Evolutionary conservation across 2,888 invertebrate species (phyloP).

Genomic region (Azorinus chamasolen): DNA sequence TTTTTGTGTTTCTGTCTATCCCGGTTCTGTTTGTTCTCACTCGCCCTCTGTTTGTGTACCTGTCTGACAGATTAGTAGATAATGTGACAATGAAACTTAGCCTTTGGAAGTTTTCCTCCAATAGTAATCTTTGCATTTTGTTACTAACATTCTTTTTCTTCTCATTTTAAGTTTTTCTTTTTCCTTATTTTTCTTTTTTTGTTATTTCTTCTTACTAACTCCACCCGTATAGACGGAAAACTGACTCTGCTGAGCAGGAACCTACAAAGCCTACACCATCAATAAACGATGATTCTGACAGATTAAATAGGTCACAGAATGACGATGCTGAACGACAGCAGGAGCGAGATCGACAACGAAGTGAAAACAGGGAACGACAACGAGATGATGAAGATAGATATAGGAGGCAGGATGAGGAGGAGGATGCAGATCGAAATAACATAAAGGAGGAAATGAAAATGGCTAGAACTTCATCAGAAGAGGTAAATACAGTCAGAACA

Average conservation of each 20-base stretch:
- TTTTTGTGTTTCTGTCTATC: too few relatives aligned
- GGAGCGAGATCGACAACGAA: slow-evolving; percentile 15
- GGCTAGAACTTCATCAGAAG: slow-evolving; percentile 66
- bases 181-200: neutral
- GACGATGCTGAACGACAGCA: slow-evolving; percentile 33
- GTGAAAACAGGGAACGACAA: slow-evolving; percentile 47
- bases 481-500: slow-evolving; percentile 65
- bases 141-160: too few relatives aligned
- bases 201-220: neutral
- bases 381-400: slow-evolving; percentile 57
- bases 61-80: too few relatives aligned
- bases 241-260: slow-evolving; percentile 22
- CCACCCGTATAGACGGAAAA: slow-evolving; percentile 29
- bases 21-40: too few relatives aligned
- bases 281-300: slow-evolving; percentile 13
- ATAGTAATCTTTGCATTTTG: too few relatives aligned
- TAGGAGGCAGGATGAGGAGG: slow-evolving; percentile 55
- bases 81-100: too few relatives aligned
- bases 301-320: slow-evolving; percentile 13
- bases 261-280: slow-evolving; percentile 29
- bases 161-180: too few relatives aligned
- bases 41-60: too few relatives aligned
- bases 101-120: too few relatives aligned
- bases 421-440: slow-evolving; percentile 48
- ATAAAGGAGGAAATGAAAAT: slow-evolving; percentile 51